Conservation (phyloP, 2,888 invertebrate species). For the Creontiades dilutus region DNA sequence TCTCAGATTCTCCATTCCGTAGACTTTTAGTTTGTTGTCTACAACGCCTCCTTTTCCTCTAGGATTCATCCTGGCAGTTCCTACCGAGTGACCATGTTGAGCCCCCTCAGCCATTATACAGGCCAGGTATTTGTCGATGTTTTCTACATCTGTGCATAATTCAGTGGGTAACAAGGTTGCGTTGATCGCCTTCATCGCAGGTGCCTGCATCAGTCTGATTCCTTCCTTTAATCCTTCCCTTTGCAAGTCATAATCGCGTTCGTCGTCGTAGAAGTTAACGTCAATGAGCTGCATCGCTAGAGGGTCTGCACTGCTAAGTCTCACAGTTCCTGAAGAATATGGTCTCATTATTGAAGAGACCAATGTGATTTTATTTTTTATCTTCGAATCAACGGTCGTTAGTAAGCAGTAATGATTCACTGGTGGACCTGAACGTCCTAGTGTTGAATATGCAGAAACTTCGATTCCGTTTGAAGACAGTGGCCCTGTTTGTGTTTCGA, state of each 20-base stretch:
- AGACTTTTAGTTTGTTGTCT: slow-evolving; percentile 80
- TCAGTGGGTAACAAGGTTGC: slow-evolving; percentile 76
- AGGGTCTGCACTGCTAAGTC: slow-evolving; percentile 83
- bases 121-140: slow-evolving; percentile 83
- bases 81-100: slow-evolving; percentile 83
- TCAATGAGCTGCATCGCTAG: slow-evolving; percentile 83
- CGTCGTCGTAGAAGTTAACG: slow-evolving; percentile 84
- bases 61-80: slow-evolving; percentile 88
- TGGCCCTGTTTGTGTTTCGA: background rate
- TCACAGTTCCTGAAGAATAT: slow-evolving; percentile 83
- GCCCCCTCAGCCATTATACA: slow-evolving; percentile 83
- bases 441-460: slow-evolving; percentile 18
- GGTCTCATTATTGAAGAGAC: slow-evolving; percentile 78
- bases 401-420: background rate
- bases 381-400: background rate
- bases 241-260: slow-evolving; percentile 83
- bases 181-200: slow-evolving; percentile 82
- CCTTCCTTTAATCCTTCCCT: slow-evolving; percentile 82
- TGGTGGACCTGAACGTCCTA: background rate
- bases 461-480: background rate
- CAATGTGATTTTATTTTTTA: background rate
- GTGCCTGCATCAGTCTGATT: slow-evolving; percentile 81
- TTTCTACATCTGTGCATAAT: slow-evolving; percentile 82
- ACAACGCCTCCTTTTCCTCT: slow-evolving; percentile 82
- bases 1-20: slow-evolving; percentile 82